phyloP scores from a whole-genome alignment of 2,797 vertebrate species.

The Acropternis orthonyx region DNA sequence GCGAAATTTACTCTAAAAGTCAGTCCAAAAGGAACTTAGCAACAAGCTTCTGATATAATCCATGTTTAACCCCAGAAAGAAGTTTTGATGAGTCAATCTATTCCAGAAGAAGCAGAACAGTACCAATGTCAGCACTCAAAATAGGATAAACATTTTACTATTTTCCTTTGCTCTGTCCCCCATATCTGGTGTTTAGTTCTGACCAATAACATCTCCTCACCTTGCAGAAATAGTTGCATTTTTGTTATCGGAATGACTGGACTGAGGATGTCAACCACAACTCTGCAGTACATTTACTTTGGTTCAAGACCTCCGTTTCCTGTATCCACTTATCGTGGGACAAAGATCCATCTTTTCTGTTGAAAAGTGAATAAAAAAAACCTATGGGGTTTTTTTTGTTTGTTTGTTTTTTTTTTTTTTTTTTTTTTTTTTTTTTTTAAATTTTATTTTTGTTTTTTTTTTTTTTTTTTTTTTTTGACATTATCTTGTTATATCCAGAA shows the following conservation, averaged over 20 bases:
- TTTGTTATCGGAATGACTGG: background rate
- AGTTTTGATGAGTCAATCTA: background rate
- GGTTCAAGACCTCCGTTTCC: background rate
- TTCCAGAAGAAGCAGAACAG: background rate
- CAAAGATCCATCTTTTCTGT: background rate
- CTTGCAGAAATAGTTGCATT: background rate
- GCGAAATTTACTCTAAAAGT: background rate
- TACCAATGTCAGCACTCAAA: background rate
- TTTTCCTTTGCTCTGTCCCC: background rate
- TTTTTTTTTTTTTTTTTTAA: no score
- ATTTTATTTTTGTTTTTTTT: no score
- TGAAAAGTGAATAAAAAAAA: background rate
- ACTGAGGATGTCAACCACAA: background rate
- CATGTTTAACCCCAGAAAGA: background rate
- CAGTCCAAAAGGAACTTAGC: background rate
- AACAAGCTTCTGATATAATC: background rate
- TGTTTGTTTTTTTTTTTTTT: no score
- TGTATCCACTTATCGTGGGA: background rate
- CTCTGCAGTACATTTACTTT: background rate
- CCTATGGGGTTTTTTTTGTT: background rate
- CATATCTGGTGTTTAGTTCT: background rate
- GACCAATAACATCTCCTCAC: background rate
- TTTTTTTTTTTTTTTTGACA: background rate
- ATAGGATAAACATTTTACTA: background rate
- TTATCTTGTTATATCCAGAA: background rate